Conservation (phyloP, 2,888 invertebrate genomes). For the Erebia ligea region DNA sequence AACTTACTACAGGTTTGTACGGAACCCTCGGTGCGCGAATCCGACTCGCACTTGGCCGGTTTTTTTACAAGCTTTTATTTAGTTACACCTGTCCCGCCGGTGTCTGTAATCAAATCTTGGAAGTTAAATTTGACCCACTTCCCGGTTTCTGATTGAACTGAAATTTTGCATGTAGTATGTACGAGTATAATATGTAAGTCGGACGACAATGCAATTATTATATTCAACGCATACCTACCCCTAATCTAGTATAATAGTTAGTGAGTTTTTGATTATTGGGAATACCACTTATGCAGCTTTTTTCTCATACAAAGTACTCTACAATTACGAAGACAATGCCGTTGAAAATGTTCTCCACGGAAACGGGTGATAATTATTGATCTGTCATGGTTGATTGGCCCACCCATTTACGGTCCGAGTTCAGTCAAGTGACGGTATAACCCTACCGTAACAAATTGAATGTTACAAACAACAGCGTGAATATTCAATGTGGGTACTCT, state of each 20-base stretch:
- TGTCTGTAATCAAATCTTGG: too few species aligned
- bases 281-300: neutral
- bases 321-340: slow-evolving; percentile 11
- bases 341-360: slow-evolving; percentile 28
- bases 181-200: too few species aligned
- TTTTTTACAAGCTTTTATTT: too few species aligned
- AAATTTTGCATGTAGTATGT: too few species aligned
- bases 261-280: neutral
- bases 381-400: slow-evolving; percentile 34
- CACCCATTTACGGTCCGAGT: slow-evolving; percentile 27
- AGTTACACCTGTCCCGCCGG: too few species aligned
- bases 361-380: slow-evolving; percentile 36
- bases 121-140: too few species aligned
- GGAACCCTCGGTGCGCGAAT: too few species aligned
- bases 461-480: slow-evolving; percentile 43
- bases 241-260: neutral
- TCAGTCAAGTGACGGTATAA: slow-evolving; percentile 52
- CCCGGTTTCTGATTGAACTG: too few species aligned
- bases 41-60: too few species aligned
- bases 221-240: too few species aligned
- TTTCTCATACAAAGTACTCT: slow-evolving; percentile 14
- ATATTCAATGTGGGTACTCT: slow-evolving; percentile 53
- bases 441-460: slow-evolving; percentile 53
- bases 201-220: too few species aligned
- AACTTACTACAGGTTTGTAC: too few species aligned